Evolutionary conservation across 30 jellyfish, hydroid and myxozoan genomes (phyloP), one percentile per base, ranked within the genome.

Genomic region (Phacellophora camtschatica): DNA sequence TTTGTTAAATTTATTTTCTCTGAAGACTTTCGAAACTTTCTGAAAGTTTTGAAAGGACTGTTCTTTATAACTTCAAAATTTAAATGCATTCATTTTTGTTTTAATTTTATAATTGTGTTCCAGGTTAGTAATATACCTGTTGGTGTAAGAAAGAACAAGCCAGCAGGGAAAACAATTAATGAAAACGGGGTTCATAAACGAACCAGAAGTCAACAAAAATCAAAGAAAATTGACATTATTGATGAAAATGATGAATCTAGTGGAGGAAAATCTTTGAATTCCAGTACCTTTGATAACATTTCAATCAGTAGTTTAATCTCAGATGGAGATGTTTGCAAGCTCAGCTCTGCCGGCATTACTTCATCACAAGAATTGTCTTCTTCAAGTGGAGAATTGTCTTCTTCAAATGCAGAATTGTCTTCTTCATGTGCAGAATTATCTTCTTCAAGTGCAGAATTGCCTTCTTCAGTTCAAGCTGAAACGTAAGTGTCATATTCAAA

Each of bases 241-340:
- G 71, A 48, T n/a, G 84, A 71, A 22, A 25, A 23, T 27, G 24
- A 39, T 13, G 51, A 33, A 4, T 4, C 63, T 34, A n/a, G 68
- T 18, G 46, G 37, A 25, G 69, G 66, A 11, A 66, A 80, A 30
- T 3, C 88, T 53, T 69, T 37, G 2, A 58, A 76, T 42, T 56
- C 79, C 18, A 58, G 59, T 58, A 64, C 77, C 59, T 80, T 80
- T 80, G 91, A 64, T 36, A 80, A 64, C 58, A 71, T 62, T 28
- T 80, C 91, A 20, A 35, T 80, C 4, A 22, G 71, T 54, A 80
- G 91, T 57, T 11, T 62, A 27, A 19, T 80, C 42, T 64, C 91
- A 2, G 91, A 80, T n/a, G 65, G 62, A 28, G 84, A 80, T 18
- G 25, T 80, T 29, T 71, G 80, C 22, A 80, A 65, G 56, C 71